Percentiles rank a stretch among this genome's conserved stretches.
These are phyloP conservation scores for Anagrus nilaparvatae DNA, from an alignment of 1,140 invertebrate genomes.

Conservation along the genomic window DNA sequence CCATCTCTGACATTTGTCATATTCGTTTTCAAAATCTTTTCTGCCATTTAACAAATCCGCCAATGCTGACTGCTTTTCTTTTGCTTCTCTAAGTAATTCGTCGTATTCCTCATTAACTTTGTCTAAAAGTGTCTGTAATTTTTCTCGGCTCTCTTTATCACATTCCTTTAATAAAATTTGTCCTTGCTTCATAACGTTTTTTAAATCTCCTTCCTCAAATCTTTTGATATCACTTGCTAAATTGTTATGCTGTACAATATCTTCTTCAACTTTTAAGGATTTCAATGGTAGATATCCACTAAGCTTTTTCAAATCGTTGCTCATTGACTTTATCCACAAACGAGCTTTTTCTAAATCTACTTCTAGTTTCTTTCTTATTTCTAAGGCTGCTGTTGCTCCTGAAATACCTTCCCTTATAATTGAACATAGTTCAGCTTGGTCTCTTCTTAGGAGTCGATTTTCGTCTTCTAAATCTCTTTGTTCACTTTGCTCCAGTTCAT, in stretches of 20 bases:
- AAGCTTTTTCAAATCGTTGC: conserved; percentile 63
- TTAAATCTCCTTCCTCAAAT: conserved; percentile 65
- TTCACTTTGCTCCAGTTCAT: conserved; percentile 73
- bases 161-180: conserved; percentile 71
- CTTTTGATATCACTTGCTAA: conserved; percentile 66
- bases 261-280: conserved; percentile 64
- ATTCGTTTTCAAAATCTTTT: conserved; percentile 68
- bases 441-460: conserved; percentile 51
- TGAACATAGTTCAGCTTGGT: conserved; percentile 61
- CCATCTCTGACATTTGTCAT: conserved; percentile 74
- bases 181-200: conserved; percentile 65
- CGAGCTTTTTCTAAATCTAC: conserved; percentile 64
- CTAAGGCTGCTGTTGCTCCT: conserved; percentile 52
- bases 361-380: conserved; percentile 65
- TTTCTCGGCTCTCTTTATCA: conserved; percentile 55
- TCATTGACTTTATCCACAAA: conserved; percentile 67
- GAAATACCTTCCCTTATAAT: conserved; percentile 65
- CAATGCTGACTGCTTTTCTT: conserved; percentile 61
- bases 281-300: conserved; percentile 65
- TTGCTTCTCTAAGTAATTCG: conserved; percentile 56
- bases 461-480: conserved; percentile 60
- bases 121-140: conserved; percentile 55
- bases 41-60: conserved; percentile 63
- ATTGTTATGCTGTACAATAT: conserved; percentile 61
- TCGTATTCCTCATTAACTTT: conserved; percentile 59